Evolutionary conservation across 2,113 vertebrate species (phyloP), one percentile per base, ranked within the genome.

Genomic region (Platichthys stellatus): DNA sequence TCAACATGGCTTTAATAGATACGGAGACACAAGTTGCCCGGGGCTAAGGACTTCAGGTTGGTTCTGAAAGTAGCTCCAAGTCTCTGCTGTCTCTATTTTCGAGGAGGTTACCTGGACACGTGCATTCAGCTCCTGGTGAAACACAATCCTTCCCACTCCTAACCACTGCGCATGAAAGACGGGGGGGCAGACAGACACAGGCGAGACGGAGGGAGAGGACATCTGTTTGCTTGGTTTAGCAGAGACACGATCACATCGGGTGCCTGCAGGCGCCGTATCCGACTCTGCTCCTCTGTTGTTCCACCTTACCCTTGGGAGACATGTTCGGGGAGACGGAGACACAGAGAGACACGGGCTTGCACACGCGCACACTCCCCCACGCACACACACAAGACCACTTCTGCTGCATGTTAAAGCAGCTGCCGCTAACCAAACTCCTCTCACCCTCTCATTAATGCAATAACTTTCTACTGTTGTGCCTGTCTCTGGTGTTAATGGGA

Each of bases 151-250:
- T 81, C 49, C 64, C 59, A 47, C 43, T 59, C 53, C 53, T 69
- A 40, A 60, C 20, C 18, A 26, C 62, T 26, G 62, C 0, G 5
- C 20, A 54, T 38, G 8, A n/a, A 57, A 45, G 28, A n/a, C 12
- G 15, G 74, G 56, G 38, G 72, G 24, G 24, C 23, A 75, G 62
- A 28, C n/a, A 57, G 57, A 47, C 26, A 43, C 20, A 74, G 65
- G 57, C 51, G 12, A 83, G 72, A 56, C 68, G 58, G 70, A 72
- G 23, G 23, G 24, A 72, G 43, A 31, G 45, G 69, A 61, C 79
- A 81, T 90, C 76, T 91, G 86, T 90, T 89, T 86, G 76, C 73
- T 66, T 72, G 88, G 85, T 91, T 83, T 87, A 76, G 85, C 82
- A 62, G 86, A 84, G 87, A 88, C 71, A 72, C 57, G 80, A 90